Conservation (phyloP, 2,888 invertebrate species). For the Troides aeacus region DNA sequence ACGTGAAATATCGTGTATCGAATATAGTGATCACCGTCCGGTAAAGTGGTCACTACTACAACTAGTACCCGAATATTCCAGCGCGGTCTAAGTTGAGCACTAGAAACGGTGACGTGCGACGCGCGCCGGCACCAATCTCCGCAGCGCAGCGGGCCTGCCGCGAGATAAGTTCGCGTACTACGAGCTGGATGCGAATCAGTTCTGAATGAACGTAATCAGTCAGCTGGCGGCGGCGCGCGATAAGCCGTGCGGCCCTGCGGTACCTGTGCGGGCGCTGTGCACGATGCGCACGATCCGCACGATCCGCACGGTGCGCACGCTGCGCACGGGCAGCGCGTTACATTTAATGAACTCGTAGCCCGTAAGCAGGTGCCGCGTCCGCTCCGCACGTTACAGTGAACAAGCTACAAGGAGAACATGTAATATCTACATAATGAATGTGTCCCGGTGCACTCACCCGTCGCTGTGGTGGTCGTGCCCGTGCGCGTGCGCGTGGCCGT, state of each 20-base stretch:
- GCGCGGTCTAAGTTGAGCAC: too few species aligned
- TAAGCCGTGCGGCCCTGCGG: too few species aligned
- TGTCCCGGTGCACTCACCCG: constrained; percentile 50
- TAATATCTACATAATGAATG: background rate
- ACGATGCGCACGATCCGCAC: too few species aligned
- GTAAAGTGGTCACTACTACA: too few species aligned
- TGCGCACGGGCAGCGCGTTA: too few species aligned
- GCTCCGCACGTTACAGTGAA: background rate
- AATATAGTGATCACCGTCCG: too few species aligned
- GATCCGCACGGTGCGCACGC: too few species aligned
- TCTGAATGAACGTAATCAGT: constrained; percentile 22
- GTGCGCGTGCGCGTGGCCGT: constrained; percentile 43
- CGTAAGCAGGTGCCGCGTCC: background rate
- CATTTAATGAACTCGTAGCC: too few species aligned
- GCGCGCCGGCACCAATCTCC: background rate
- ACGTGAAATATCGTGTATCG: too few species aligned
- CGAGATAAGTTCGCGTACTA: constrained; percentile 5
- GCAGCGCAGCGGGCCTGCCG: background rate
- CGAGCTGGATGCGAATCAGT: background rate
- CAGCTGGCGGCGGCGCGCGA: constrained; percentile 4
- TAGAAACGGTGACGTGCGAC: too few species aligned
- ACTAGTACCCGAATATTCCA: too few species aligned
- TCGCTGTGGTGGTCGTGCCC: constrained; percentile 58
- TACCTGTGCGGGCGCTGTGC: too few species aligned
- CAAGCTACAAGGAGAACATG: background rate